Evolutionary conservation across 1,140 invertebrate genomes (phyloP).

Genomic region (Platyscapa corneri): DNA sequence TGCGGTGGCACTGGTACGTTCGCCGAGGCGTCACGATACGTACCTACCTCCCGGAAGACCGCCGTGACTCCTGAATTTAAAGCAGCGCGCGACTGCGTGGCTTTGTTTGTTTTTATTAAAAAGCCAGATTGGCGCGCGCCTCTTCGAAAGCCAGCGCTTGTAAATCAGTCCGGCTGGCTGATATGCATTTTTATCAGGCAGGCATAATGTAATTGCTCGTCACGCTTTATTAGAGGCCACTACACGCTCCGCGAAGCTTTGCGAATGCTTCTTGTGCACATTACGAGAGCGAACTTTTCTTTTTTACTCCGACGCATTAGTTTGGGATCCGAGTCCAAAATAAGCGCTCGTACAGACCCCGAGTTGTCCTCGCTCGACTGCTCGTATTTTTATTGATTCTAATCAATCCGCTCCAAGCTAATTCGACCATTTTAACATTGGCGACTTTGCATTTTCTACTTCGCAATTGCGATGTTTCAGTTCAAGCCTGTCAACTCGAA

Average conservation of each 20-base stretch:
- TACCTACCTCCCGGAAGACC: background rate
- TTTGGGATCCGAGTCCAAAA: no score
- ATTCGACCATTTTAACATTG: no score
- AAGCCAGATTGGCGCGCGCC: background rate
- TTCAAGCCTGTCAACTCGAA: no score
- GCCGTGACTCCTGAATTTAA: background rate
- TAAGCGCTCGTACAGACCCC: no score
- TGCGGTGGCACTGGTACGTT: background rate
- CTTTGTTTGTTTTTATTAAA: slow-evolving; percentile 37
- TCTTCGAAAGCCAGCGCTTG: background rate
- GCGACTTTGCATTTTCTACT: background rate
- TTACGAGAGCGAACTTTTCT: background rate
- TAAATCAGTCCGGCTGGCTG: slow-evolving; percentile 22
- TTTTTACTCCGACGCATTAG: no score
- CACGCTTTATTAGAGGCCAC: slow-evolving; percentile 14
- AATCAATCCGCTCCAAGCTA: no score
- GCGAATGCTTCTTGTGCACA: background rate
- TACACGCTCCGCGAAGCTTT: background rate
- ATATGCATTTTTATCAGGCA: slow-evolving; percentile 12
- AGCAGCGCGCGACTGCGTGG: background rate
- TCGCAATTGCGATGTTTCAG: no score
- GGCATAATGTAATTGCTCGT: background rate
- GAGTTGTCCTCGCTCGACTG: no score
- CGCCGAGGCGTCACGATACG: no score
- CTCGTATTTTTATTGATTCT: no score